phyloP scores from a whole-genome alignment of 2,888 invertebrate species.

The Branchellion lobata region DNA sequence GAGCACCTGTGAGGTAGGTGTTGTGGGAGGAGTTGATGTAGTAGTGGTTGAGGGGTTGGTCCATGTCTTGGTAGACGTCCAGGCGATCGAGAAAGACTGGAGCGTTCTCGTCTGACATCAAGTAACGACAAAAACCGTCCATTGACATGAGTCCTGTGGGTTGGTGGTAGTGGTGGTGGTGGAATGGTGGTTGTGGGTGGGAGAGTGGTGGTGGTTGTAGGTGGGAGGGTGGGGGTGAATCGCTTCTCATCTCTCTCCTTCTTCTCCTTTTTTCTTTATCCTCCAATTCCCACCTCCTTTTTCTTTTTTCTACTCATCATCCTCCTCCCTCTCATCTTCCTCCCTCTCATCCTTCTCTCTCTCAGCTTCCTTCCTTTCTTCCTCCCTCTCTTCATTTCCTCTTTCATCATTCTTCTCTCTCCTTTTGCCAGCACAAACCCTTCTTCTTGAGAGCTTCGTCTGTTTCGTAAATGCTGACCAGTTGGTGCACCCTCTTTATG shows the following conservation, averaged over 20 bases:
- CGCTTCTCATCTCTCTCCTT: too few species aligned
- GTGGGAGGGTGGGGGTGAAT: too few species aligned
- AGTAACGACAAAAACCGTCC: slow-evolving; percentile 93
- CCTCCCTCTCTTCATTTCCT: too few species aligned
- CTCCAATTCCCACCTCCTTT: too few species aligned
- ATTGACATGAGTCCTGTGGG: slow-evolving; percentile 70
- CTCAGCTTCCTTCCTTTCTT: too few species aligned
- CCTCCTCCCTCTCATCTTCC: too few species aligned
- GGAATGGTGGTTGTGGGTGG: background rate
- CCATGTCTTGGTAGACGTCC: slow-evolving; percentile 89
- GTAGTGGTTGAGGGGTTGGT: slow-evolving; percentile 94
- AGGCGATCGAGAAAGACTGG: slow-evolving; percentile 97
- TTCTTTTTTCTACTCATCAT: too few species aligned
- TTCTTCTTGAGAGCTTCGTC: slow-evolving; percentile 73
- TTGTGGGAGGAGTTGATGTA: slow-evolving; percentile 84
- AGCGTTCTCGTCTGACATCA: slow-evolving; percentile 99
- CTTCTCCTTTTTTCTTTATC: too few species aligned
- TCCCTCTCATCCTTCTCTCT: too few species aligned
- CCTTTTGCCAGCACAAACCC: slow-evolving; percentile 52
- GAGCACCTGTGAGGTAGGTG: slow-evolving; percentile 62
- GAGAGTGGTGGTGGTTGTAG: background rate
- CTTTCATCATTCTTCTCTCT: too few species aligned
- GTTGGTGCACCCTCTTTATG: slow-evolving; percentile 85
- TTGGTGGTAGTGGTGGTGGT: background rate
- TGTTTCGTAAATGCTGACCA: slow-evolving; percentile 88